Evolutionary conservation across 2,113 vertebrate species (phyloP).

Genomic region (Cyprinodon tularosa): DNA sequence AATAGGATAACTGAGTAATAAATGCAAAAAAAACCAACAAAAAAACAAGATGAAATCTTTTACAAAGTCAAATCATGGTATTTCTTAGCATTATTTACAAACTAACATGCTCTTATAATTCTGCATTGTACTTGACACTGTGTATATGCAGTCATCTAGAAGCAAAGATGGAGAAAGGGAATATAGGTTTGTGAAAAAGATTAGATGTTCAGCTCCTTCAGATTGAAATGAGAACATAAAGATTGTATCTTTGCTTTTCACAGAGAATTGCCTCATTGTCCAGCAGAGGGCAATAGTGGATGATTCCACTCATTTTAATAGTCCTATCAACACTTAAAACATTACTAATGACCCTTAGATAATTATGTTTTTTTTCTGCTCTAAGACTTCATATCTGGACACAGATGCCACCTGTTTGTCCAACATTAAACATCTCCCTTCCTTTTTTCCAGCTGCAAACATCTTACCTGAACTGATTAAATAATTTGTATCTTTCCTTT

Average conservation of each 20-base stretch:
- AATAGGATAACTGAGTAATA: neutral
- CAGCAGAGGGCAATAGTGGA: slow-evolving; percentile 73
- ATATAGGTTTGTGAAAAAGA: neutral
- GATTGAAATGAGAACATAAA: neutral
- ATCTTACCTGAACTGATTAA: neutral
- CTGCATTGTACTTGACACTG: neutral
- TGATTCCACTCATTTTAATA: slow-evolving; percentile 21
- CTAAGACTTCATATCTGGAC: neutral
- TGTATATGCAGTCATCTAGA: neutral
- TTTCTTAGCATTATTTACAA: neutral
- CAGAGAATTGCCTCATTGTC: slow-evolving; percentile 7
- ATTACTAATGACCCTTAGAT: neutral
- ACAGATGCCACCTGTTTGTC: neutral
- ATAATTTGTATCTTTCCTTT: neutral
- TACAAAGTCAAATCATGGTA: neutral
- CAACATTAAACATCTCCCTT: neutral
- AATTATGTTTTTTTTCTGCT: neutral
- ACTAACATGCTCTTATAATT: neutral
- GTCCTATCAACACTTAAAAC: slow-evolving; percentile 5
- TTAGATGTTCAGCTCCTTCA: neutral
- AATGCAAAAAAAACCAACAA: neutral
- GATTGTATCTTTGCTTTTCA: slow-evolving; percentile 1
- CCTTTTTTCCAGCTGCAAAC: neutral
- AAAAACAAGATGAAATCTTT: neutral
- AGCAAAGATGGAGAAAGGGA: neutral